Base-by-base conservation (phyloP, 2,797 vertebrate genomes). In the Pangasius sanitwongsei region DNA sequence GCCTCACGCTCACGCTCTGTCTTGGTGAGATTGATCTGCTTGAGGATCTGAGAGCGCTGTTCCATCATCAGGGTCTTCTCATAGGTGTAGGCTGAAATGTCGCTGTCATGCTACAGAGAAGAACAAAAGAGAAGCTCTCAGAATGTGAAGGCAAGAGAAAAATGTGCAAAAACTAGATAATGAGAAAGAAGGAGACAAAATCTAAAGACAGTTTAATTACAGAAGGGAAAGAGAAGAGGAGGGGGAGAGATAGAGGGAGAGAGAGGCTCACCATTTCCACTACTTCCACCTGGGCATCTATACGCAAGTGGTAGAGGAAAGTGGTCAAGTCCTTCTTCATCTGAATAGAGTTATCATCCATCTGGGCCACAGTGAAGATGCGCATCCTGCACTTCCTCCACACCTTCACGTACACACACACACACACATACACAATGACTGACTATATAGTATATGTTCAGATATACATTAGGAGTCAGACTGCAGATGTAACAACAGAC, bases 381-480 rank as follows among this genome's bases (percentile, higher is more conserved):
- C 98, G 97, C 97, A 99, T 99, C 96, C 97, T 98, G 94, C 98
- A 99, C 93, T 99, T 99, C 92, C 98, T 98, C 98, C 98, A 99
- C 4, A 99, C 98, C 98, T 99, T 70, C 28, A 89, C 57, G 57
- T 74, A 34, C 3, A 87, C 63, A 86, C 91, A 87, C 57, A 44
- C 44, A 92, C 1, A 87, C 4, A 50, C 50, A 87, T 77, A 69
- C n/a, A 75, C 16, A 53, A 44, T 74, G 20, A 74, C 3, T 74
- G 41, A 44, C 72, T 74, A 74, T 31, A 9, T 41, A 25, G 31
- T 82, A 82, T 13, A 59, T 48, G 8, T 9, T 48, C 41, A 48
- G 41, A 48, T 28, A 41, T 75, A 12, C 23, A 34, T n/a, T n/a
- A 65, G 63, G 8, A 28, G 11, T n/a, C 25, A 12, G 16, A 57